These are phyloP conservation scores for Naja naja DNA, from an alignment of 2,113 vertebrate genomes.

Conservation along the genomic window DNA sequence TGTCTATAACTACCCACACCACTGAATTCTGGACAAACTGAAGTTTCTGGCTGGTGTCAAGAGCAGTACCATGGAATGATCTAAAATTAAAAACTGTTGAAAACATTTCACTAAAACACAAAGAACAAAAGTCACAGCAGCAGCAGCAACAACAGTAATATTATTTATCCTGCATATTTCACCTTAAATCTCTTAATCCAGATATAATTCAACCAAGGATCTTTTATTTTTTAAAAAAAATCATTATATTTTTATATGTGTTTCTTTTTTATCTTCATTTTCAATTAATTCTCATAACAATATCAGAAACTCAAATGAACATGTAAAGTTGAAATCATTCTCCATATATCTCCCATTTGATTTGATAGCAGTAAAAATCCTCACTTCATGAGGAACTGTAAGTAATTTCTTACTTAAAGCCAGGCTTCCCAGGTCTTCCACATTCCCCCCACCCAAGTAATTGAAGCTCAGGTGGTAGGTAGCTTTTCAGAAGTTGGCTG, in stretches of 20 bases:
- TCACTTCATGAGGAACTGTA: neutral
- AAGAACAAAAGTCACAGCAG: neutral
- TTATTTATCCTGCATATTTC: neutral
- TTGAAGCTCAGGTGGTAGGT: neutral
- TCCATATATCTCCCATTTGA: neutral
- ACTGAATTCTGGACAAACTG: neutral
- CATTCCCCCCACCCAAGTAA: neutral
- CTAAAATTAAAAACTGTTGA: neutral
- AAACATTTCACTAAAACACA: neutral
- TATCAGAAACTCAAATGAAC: neutral
- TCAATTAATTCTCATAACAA: neutral
- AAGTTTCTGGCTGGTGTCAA: neutral
- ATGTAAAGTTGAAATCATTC: neutral
- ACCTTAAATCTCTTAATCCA: neutral
- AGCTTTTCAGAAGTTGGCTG: too few relatives aligned
- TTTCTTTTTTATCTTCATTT: neutral
- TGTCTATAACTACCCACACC: too few relatives aligned
- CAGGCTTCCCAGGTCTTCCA: neutral
- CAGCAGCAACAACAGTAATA: neutral
- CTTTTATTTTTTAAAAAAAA: neutral
- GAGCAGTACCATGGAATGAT: neutral
- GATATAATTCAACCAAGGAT: neutral
- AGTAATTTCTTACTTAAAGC: neutral
- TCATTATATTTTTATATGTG: neutral
- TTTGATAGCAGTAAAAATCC: neutral